phyloP scores from a whole-genome alignment of 2,113 vertebrate species.

The Oreocharis arfaki region DNA sequence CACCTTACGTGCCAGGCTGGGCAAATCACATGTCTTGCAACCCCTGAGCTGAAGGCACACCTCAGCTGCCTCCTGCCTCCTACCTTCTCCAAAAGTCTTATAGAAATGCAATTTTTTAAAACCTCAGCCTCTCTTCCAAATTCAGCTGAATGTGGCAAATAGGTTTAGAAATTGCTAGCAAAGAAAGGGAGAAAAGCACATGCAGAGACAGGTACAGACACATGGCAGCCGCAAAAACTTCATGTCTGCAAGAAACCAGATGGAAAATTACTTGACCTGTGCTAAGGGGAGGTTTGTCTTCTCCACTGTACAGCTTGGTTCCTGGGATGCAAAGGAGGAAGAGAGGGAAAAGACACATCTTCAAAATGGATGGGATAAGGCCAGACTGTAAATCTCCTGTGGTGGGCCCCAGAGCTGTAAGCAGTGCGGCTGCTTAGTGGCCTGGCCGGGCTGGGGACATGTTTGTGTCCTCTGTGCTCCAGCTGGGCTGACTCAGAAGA shows the following conservation, averaged over 20 bases:
- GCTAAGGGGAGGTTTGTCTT: neutral
- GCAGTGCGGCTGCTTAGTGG: neutral
- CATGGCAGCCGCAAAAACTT: neutral
- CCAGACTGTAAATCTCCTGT: rapidly evolving
- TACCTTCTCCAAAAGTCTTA: neutral
- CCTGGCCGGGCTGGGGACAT: rapidly evolving
- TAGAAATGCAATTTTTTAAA: neutral
- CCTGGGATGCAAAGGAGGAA: neutral
- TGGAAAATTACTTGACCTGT: neutral
- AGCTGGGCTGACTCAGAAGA: rapidly evolving
- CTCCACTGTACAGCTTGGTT: neutral
- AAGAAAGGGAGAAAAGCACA: neutral
- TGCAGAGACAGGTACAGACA: neutral
- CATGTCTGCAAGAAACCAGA: neutral
- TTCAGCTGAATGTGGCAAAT: neutral
- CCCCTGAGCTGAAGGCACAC: neutral
- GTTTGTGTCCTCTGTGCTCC: neutral
- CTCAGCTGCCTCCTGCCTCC: neutral
- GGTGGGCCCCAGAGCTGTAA: neutral
- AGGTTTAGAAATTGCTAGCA: neutral
- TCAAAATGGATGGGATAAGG: neutral
- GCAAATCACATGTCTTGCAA: neutral
- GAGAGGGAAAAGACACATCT: neutral
- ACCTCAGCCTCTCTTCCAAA: neutral
- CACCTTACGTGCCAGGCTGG: neutral